Evolutionary conservation across 2,888 invertebrate genomes (phyloP).

Genomic region (Sinohyriopsis cumingii): DNA sequence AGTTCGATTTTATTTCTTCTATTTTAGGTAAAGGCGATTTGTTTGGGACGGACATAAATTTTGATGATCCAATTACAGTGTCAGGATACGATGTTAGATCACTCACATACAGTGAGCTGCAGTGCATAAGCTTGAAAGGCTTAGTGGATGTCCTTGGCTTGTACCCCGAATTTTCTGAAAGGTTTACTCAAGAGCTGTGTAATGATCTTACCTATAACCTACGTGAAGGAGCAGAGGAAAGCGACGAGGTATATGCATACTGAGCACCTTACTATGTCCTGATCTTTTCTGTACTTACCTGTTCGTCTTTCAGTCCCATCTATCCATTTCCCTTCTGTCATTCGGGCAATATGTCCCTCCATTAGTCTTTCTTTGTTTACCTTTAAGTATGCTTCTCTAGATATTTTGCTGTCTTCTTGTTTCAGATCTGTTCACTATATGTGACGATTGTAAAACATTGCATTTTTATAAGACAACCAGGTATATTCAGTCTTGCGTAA

Average conservation of each 20-base stretch:
- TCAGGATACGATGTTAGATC: slow-evolving; percentile 96
- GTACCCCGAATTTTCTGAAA: slow-evolving; percentile 95
- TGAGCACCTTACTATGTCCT: no score
- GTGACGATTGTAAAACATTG: no score
- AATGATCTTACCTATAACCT: slow-evolving; percentile 96
- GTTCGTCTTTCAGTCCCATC: not conserved
- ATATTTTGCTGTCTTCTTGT: no score
- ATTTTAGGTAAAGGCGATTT: slow-evolving; percentile 93
- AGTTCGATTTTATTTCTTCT: not conserved
- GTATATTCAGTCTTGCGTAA: no score
- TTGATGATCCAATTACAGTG: slow-evolving; percentile 83
- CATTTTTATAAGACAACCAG: no score
- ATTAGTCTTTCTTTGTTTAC: no score
- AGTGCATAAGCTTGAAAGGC: slow-evolving; percentile 91
- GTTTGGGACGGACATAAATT: slow-evolving; percentile 79
- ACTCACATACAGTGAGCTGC: slow-evolving; percentile 95
- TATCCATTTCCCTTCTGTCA: not conserved
- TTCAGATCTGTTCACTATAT: no score
- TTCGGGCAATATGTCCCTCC: no score
- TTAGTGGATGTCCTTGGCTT: slow-evolving; percentile 89
- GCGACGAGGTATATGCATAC: slow-evolving; percentile 32
- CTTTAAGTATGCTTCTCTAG: no score
- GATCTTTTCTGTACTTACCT: not conserved
- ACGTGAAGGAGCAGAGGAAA: slow-evolving; percentile 84
- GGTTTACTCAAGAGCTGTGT: slow-evolving; percentile 94